phyloP scores from a whole-genome alignment of 2,113 vertebrate genomes.

The Lanius collurio region DNA sequence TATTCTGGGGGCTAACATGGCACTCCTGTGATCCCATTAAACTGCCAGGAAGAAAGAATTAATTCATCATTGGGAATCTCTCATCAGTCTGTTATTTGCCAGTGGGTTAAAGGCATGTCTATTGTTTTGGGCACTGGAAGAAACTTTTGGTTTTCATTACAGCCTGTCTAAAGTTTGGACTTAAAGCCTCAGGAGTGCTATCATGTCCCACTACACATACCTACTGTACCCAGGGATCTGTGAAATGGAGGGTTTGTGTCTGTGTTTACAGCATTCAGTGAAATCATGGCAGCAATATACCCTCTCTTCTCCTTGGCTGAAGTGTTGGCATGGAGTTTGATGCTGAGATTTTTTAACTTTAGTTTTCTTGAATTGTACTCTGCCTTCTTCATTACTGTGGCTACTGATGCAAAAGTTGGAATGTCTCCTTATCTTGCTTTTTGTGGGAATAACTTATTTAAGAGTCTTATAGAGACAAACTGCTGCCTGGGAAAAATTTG shows the following conservation, averaged over 20 bases:
- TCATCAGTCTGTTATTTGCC: slow-evolving; percentile 25
- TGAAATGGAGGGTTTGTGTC: not conserved
- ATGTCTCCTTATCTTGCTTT: not conserved
- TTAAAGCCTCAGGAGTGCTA: slow-evolving; percentile 43
- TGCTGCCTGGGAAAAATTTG: not conserved
- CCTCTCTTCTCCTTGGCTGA: not conserved
- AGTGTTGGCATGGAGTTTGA: not conserved
- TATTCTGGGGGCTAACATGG: slow-evolving; percentile 18
- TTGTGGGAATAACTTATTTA: not conserved
- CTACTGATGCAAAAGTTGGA: not conserved
- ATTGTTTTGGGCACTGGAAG: slow-evolving; percentile 55
- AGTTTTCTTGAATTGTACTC: not conserved
- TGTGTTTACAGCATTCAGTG: not conserved
- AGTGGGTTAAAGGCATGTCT: slow-evolving; percentile 54
- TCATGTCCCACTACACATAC: slow-evolving; percentile 5
- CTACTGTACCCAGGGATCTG: not conserved
- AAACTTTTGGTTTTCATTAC: slow-evolving; percentile 67
- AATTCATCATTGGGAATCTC: slow-evolving; percentile 11
- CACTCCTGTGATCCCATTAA: slow-evolving; percentile 57
- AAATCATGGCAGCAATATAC: not conserved
- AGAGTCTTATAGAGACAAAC: not conserved
- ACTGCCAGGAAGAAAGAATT: slow-evolving; percentile 52
- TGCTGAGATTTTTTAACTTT: not conserved
- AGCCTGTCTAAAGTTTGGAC: slow-evolving; percentile 58
- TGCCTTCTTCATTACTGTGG: not conserved